Base-by-base conservation (phyloP, 2,888 invertebrate species). In the Andrena hattorfiana region DNA sequence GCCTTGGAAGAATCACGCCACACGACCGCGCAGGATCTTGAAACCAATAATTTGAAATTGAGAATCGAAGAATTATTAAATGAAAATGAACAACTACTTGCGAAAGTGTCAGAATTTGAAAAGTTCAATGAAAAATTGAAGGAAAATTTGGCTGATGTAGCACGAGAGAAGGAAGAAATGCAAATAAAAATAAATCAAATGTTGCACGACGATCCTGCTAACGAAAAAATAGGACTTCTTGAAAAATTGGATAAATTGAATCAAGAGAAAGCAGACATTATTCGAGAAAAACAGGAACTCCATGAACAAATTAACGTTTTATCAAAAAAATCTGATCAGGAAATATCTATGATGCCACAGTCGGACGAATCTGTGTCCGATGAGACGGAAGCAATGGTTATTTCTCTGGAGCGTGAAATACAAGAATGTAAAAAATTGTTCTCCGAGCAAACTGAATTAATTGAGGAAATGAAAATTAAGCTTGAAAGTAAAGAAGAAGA, bases 161-260 rank as follows among this genome's bases (percentile, higher is more conserved):
- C 94, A 70, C 90, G 93, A 16, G 96, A 97, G 94, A 96, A 96
- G 93, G 95, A 95, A 20, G 97, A 97, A 90, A 93, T 97, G 78
- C 95, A 96, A 86, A 95, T 95, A 83, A 96, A 96, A 94, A 96
- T 97, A 79, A 96, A 97, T 91, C 93, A 96, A 35, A 59, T 77
- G 30, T 30, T 67, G 0, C 54, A 51, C 1, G 86, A 86, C 30
- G 74, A 81, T 59, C 96, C 96, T 86, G 96, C 96, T 0, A 95
- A 95, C 81, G 97, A 97, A 94, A 95, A 96, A 54, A 95, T 96
- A 86, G 96, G 96, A 93, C 96, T 97, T 1, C 95, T 96, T 94
- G 96, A 96, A 83, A 97, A 96, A 94, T 95, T 96, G 95, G 96
- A 95, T 92, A 95, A 94, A 84, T 93, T 96, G n/a, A 95, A 94